Evolutionary conservation across 1,140 invertebrate species (phyloP).

Genomic region (Aphidius gifuensis): DNA sequence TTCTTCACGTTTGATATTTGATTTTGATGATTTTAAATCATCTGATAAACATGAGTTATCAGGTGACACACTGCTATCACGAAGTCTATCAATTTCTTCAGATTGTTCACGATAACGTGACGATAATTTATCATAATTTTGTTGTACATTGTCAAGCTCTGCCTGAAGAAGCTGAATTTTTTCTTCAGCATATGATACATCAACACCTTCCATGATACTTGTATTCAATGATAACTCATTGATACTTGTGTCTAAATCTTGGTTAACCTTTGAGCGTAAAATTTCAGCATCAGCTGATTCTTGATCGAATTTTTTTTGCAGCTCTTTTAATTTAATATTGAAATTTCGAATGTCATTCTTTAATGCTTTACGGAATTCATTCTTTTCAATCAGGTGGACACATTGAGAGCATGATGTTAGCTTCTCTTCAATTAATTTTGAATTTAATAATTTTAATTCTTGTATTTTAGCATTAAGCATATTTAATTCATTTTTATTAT

Average conservation of each 20-base stretch:
- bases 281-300: constrained; percentile 30
- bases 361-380: constrained; percentile 30
- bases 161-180: constrained; percentile 28
- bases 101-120: constrained; percentile 32
- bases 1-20: constrained; percentile 15
- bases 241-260: constrained; percentile 33
- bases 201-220: constrained; percentile 25
- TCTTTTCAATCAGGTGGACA: constrained; percentile 33
- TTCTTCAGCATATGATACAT: constrained; percentile 34
- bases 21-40: constrained; percentile 15
- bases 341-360: constrained; percentile 38
- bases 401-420: constrained; percentile 36
- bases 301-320: constrained; percentile 37
- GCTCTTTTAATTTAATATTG: constrained; percentile 32
- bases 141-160: constrained; percentile 32
- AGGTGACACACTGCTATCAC: constrained; percentile 11
- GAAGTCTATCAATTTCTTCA: constrained; percentile 33
- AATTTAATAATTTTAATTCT: constrained; percentile 30
- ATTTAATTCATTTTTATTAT: constrained; percentile 14
- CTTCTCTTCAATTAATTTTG: constrained; percentile 36
- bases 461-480: constrained; percentile 28
- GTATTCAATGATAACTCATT: constrained; percentile 26
- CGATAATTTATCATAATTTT: constrained; percentile 28
- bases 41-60: constrained; percentile 11
- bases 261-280: constrained; percentile 33